These are phyloP conservation scores for Alectoris magna DNA, from an alignment of 2,797 vertebrate species.

Conservation along the genomic window DNA sequence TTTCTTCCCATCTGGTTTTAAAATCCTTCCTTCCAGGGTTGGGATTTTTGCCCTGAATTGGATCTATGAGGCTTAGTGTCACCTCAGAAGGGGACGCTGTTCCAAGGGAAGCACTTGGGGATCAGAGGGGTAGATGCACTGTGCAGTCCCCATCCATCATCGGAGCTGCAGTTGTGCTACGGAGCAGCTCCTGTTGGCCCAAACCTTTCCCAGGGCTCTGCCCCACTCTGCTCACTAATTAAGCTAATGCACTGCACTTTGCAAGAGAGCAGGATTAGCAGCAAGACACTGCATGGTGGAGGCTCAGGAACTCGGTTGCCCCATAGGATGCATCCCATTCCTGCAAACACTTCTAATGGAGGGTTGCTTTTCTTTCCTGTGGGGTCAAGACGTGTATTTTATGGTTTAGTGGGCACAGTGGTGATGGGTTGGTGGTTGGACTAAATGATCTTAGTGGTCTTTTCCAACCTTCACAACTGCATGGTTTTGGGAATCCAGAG, in stretches of 20 bases:
- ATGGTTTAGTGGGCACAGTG: no score
- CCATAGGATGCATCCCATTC: background rate
- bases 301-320: background rate
- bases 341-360: background rate
- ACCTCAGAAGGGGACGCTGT: background rate
- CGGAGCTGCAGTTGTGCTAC: background rate
- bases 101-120: background rate
- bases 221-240: background rate
- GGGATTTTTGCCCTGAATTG: background rate
- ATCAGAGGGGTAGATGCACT: background rate
- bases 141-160: background rate
- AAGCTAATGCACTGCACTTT: background rate
- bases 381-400: rapidly evolving
- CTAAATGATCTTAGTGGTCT: no score
- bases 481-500: background rate
- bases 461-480: no score
- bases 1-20: background rate
- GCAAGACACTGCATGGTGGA: rapidly evolving
- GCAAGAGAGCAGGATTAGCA: background rate
- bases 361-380: background rate
- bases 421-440: no score
- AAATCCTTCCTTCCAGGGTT: background rate
- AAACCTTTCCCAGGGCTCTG: background rate
- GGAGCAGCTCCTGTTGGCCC: background rate
- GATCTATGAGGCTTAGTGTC: no score